These are phyloP conservation scores for Tamandua tetradactyla DNA, from an alignment of 2,797 vertebrate genomes.

Conservation along the genomic window DNA sequence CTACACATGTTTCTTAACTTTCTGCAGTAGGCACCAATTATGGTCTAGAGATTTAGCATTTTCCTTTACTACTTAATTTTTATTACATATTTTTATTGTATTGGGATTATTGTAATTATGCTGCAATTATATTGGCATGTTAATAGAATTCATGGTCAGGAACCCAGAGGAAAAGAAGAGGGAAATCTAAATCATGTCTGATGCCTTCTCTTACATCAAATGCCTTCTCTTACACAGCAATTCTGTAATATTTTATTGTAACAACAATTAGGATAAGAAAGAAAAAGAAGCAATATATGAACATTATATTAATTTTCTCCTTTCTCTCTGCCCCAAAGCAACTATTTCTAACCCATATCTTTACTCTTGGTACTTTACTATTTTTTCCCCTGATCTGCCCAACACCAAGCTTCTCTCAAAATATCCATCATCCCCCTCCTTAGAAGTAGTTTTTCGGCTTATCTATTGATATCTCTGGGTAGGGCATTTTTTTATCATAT, in stretches of 20 bases:
- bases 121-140: background rate
- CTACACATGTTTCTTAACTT: background rate
- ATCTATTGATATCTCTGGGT: background rate
- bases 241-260: background rate
- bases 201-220: background rate
- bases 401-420: background rate
- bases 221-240: background rate
- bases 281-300: background rate
- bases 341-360: background rate
- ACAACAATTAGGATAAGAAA: background rate
- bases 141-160: background rate
- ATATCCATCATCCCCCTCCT: background rate
- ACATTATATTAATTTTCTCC: background rate
- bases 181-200: background rate
- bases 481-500: background rate
- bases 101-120: background rate
- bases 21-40: background rate
- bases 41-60: background rate
- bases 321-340: background rate
- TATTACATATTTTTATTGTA: background rate
- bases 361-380: background rate
- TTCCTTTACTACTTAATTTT: background rate
- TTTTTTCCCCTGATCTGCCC: background rate
- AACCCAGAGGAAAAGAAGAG: background rate
- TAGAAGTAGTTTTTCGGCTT: conserved; percentile 22